Evolutionary conservation across 2,113 vertebrate genomes (phyloP).

Genomic region (Tonatia bakeri): DNA sequence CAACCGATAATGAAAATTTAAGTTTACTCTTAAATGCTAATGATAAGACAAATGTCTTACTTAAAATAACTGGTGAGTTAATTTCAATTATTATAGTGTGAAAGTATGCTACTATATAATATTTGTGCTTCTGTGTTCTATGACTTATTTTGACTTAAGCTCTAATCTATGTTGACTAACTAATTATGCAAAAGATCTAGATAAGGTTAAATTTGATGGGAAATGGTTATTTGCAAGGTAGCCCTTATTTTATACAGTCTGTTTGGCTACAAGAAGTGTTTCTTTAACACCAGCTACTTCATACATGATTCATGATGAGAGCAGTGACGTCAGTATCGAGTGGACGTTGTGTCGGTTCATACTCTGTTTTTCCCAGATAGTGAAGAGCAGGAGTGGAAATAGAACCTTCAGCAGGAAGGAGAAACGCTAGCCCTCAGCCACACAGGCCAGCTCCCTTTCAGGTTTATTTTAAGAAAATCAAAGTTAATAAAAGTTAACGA

Average conservation of each 20-base stretch:
- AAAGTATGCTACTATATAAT: background rate
- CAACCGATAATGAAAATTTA: background rate
- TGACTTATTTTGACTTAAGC: background rate
- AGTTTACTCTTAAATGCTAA: slow-evolving; percentile 4
- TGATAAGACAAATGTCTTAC: background rate
- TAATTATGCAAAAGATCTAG: background rate
- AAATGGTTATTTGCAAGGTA: background rate
- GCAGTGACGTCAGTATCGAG: background rate
- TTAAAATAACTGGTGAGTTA: background rate
- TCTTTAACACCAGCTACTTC: background rate
- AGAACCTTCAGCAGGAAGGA: background rate
- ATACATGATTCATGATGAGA: background rate
- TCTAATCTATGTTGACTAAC: background rate
- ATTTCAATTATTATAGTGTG: background rate
- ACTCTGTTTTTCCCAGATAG: background rate
- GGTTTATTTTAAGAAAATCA: background rate
- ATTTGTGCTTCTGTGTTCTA: background rate
- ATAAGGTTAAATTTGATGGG: background rate
- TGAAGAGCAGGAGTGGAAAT: background rate
- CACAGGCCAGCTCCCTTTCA: background rate
- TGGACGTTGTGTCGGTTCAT: background rate
- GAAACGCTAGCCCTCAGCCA: background rate
- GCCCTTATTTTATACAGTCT: background rate
- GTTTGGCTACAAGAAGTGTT: background rate
- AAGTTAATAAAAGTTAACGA: background rate